Evolutionary conservation across 2,888 invertebrate genomes (phyloP).

Genomic region (Conus canariensis): DNA sequence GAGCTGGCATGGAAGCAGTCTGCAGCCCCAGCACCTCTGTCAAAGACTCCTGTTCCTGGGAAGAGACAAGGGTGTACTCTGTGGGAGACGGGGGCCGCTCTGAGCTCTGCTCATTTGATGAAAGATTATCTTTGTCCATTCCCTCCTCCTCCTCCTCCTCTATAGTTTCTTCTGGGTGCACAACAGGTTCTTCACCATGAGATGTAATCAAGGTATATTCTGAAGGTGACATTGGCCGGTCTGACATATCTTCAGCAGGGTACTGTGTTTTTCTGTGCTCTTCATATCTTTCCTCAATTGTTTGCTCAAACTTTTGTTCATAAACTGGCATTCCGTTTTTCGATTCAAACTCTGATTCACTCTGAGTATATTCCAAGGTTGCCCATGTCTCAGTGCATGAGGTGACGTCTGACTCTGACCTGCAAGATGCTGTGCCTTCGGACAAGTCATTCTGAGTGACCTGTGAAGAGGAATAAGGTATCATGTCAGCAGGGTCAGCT

Average conservation of each 20-base stretch:
- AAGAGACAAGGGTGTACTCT: conserved; percentile 74
- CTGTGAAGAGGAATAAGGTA: conserved; percentile 30
- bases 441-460: conserved; percentile 32
- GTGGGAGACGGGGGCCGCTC: conserved; percentile 76
- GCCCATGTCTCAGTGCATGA: conserved; percentile 49
- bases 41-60: conserved; percentile 71
- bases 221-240: conserved; percentile 76
- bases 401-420: conserved; percentile 58
- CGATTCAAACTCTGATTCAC: conserved; percentile 55
- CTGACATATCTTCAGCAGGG: conserved; percentile 45
- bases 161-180: conserved; percentile 28
- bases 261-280: background rate
- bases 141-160: conserved; percentile 50
- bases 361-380: conserved; percentile 50
- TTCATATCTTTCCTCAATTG: conserved; percentile 30
- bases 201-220: conserved; percentile 74
- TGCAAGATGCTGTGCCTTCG: conserved; percentile 48
- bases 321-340: conserved; percentile 69
- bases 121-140: conserved; percentile 22
- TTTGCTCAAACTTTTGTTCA: conserved; percentile 73
- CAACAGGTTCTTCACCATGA: conserved; percentile 51
- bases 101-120: conserved; percentile 21
- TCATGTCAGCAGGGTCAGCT: background rate
- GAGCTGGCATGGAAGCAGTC: background rate
- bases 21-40: conserved; percentile 57